Base-by-base conservation (phyloP, 2,113 vertebrate genomes). In the Loxodonta africana region DNA sequence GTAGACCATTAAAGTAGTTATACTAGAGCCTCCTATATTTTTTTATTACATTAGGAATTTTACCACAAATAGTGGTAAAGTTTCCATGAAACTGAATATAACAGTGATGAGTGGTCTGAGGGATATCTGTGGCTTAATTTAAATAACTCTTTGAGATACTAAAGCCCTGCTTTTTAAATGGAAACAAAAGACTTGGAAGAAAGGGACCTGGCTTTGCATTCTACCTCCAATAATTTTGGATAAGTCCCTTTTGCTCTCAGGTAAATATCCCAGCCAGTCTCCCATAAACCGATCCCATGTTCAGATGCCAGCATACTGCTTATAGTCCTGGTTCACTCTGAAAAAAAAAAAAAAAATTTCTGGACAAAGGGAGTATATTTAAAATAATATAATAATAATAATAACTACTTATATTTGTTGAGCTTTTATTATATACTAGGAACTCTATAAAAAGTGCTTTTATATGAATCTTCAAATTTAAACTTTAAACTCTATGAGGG, bases 1-100 rank as follows among this genome's bases (percentile, higher is more conserved):
- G 17, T 26, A 4, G 76, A 57, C 37, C 0, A 5, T 51, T 85
- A 62, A 91, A 14, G 62, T 9, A 18, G 25, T 62, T 77, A 57
- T 2, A 10, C 12, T 73, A 62, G 73, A 48, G 3, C 30, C 8
- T 91, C 23, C 2, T 25, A 26, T 71, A 26, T 71, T n/a, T 92
- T 95, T 83, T 37, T 28, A 57, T 17, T 26, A 33, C 89, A 76
- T 71, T 33, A 12, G 33, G 44, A 83, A 91, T 11, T 67, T 93
- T 46, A 69, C 21, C 21, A 37, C n/a, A 80, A 65, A 4, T 26
- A 91, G 21, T 37, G 7, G 6, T 53, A 69, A 14, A 25, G 30
- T 83, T 76, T 77, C 10, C 41, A 78, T 83, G 33, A 96, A 94
- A 30, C 67, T 88, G 62, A 73, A 62, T 91, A 83, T 51, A 83